A percentile compares a stretch with the other conserved stretches of the same genome.
Evolutionary conservation across 92 coral and sea anemone species (phyloP).

Genomic region (Desmophyllum pertusum): DNA sequence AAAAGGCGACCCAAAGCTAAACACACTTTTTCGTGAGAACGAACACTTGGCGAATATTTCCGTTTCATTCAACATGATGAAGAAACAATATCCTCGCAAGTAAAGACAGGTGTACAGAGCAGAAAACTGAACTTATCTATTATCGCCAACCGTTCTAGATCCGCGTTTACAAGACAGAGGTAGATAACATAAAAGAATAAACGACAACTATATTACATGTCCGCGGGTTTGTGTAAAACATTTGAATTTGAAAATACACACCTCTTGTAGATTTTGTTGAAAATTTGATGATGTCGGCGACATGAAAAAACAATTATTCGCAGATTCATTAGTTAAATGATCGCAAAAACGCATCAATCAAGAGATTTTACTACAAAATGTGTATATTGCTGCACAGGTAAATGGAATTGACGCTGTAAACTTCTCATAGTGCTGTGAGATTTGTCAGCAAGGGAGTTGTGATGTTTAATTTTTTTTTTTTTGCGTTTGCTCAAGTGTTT

Average conservation of each 20-base stretch:
- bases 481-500: background rate
- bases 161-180: background rate
- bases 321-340: slow-evolving; percentile 3
- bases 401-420: background rate
- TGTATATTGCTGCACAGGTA: background rate
- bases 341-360: slow-evolving; percentile 23
- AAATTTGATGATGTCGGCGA: background rate
- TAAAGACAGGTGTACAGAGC: slow-evolving; percentile 27
- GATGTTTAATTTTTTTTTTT: background rate
- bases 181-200: background rate
- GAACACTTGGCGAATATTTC: slow-evolving; percentile 15
- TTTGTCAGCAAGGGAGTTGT: background rate
- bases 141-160: slow-evolving; percentile 10
- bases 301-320: slow-evolving; percentile 13
- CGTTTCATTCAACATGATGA: slow-evolving; percentile 15
- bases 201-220: background rate
- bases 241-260: background rate
- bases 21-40: slow-evolving; percentile 26
- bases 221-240: background rate
- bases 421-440: background rate
- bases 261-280: background rate
- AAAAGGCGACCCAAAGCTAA: slow-evolving; percentile 5
- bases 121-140: background rate
- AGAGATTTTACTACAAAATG: background rate
- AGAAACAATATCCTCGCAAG: background rate